A percentile compares a stretch with the other conserved stretches of the same genome.
Conservation (phyloP, 1,140 invertebrate species). For the Odontomachus brunneus region DNA sequence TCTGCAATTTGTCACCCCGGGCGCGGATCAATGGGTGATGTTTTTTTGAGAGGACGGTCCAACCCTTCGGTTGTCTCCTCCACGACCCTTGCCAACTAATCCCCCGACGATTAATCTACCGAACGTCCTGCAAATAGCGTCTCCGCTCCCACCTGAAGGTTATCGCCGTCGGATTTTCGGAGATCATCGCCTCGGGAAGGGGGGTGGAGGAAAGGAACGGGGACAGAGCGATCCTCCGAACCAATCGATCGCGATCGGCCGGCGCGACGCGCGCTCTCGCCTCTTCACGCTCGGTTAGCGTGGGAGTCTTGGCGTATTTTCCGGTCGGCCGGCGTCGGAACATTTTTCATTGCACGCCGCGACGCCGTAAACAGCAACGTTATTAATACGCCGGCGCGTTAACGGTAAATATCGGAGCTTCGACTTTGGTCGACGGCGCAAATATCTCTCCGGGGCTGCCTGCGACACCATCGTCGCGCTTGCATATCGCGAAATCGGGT, state of each 20-base stretch:
- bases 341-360: slow-evolving; percentile 35
- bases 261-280: neutral
- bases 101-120: slow-evolving; percentile 68
- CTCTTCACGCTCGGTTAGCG: slow-evolving; percentile 5
- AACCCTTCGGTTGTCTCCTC: slow-evolving; percentile 63
- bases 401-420: slow-evolving; percentile 38
- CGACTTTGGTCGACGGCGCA: slow-evolving; percentile 37
- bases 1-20: slow-evolving; percentile 65
- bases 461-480: slow-evolving; percentile 2
- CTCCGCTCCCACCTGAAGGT: slow-evolving; percentile 17
- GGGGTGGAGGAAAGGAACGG: too few relatives aligned
- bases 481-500: slow-evolving; percentile 28
- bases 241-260: neutral
- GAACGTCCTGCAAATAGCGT: slow-evolving; percentile 50
- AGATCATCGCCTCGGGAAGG: slow-evolving; percentile 19
- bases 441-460: slow-evolving; percentile 36
- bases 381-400: slow-evolving; percentile 41
- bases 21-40: slow-evolving; percentile 60
- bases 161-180: slow-evolving; percentile 17
- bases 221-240: too few relatives aligned
- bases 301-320: slow-evolving; percentile 18
- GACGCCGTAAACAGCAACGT: slow-evolving; percentile 27
- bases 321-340: neutral
- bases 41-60: slow-evolving; percentile 61
- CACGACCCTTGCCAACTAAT: slow-evolving; percentile 59